Percentiles rank a stretch among this genome's conserved stretches.
These are phyloP conservation scores for Leuciscus idus DNA, from an alignment of 2,113 vertebrate species.

Conservation along the genomic window DNA sequence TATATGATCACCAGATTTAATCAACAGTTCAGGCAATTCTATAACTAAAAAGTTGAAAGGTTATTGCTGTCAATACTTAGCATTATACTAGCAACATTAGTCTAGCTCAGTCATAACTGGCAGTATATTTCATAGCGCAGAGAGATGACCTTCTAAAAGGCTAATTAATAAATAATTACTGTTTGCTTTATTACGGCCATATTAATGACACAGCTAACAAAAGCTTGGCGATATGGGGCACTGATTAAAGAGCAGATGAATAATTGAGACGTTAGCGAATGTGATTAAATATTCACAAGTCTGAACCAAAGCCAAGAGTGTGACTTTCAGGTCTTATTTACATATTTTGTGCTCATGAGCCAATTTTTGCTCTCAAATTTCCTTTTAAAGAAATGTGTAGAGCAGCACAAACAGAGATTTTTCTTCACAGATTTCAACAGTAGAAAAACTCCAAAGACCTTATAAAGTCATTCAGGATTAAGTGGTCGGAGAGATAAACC, in stretches of 20 bases:
- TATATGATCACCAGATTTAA: conserved; percentile 6
- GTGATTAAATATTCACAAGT: conserved; percentile 56
- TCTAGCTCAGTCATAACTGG: neutral
- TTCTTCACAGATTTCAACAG: neutral
- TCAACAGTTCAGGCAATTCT: neutral
- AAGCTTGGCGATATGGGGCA: conserved; percentile 23
- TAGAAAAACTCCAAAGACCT: conserved; percentile 1
- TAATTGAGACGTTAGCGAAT: conserved; percentile 54
- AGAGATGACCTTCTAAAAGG: conserved; percentile 43
- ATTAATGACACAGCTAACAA: conserved; percentile 51
- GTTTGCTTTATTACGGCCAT: conserved; percentile 45
- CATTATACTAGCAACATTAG: neutral
- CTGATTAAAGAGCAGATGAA: conserved; percentile 56
- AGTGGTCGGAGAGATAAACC: neutral
- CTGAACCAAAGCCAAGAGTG: conserved; percentile 42
- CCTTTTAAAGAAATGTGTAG: neutral
- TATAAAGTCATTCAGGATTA: neutral
- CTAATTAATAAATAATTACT: conserved; percentile 55
- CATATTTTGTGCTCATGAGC: conserved; percentile 37
- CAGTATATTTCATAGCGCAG: neutral
- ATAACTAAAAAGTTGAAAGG: neutral
- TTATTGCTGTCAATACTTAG: neutral
- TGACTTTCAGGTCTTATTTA: conserved; percentile 54
- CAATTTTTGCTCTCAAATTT: conserved; percentile 1
- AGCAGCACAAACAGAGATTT: neutral